Evolutionary conservation across 2,113 vertebrate genomes (phyloP), one percentile per base, ranked within the genome.

Genomic region (Xiphorhynchus elegans): DNA sequence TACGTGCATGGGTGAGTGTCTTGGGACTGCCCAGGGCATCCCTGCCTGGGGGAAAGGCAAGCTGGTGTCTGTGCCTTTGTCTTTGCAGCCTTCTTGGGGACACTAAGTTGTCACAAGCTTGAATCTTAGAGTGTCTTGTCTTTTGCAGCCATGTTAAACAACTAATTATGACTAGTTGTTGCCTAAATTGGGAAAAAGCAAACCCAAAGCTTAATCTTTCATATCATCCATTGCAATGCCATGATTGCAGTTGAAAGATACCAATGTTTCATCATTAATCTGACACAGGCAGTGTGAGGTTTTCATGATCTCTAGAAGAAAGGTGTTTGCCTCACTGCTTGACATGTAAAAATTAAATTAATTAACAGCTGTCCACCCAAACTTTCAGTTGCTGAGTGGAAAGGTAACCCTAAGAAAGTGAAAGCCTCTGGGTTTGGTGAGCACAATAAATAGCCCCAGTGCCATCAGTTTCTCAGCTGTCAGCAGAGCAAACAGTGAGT

Each of bases 1-100:
- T 99, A 99, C 42, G 96, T 99, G 92, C 98, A 99, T 9, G 99
- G 99, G 99, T 99, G 97, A 98, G 99, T 73, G 24, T 4, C 10
- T 29, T 31, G 8, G 2, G 23, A 28, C 52, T 13, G 31, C 85
- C n/a, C 4, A 2, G 2, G 0, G 16, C 18, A 0, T 46, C 23
- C 19, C 35, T 3, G 29, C 17, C 19, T 19, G 7, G n/a, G 33
- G 37, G 42, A 35, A 39, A 62, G 37, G 26, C 21, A 47, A 47
- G 13, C 6, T 56, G 16, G 6, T 12, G 68, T 14, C 25, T 28
- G 4, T 4, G 6, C 21, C 0, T 39, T 18, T 23, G 17, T 21
- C 40, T 74, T 44, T 17, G 17, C 25, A 52, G 33, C 35, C 63
- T 39, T 31, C 17, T 9, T 19, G 44, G 44, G 5, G 8, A 0